Base-by-base conservation (phyloP, 2,888 invertebrate genomes). In the Drosophila siamana region DNA sequence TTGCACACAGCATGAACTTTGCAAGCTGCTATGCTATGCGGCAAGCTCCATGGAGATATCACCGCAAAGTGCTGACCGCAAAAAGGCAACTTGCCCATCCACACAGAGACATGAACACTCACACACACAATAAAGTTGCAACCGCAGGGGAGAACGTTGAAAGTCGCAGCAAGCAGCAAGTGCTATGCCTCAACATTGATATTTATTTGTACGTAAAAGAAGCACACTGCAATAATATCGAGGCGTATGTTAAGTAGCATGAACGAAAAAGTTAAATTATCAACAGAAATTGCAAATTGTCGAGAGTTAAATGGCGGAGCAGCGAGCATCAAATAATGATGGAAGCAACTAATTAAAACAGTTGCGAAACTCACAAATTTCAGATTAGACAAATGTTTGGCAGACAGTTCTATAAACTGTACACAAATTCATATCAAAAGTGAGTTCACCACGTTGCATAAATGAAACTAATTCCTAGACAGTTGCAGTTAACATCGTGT, bases 111-210 rank as follows among this genome's bases (percentile, higher is more conserved):
- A 28, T n/a, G n/a, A n/a, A n/a, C 13, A 11, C 11, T 5, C 11
- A 55, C 38, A 48, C 36, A 48, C 33, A 54, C 26, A 55, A 28
- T 9, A 61, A 65, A 66, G 61, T 66, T 62, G 46, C 44, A 65
- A 63, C 83, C 81, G 71, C 78, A 85, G 85, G 80, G 74, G 72
- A 72, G 68, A 80, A 85, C 69, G 62, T 71, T 60, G 33, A 52
- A 33, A 67, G 62, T 26, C 57, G 24, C 47, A 55, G 50, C 59
- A 59, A 59, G 24, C 47, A 55, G 50, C 59, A 59, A 59, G 62
- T 59, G 67, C 16, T 38, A 36, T 26, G 61, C 48, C 48, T 43
- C 55, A 50, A 15, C 43, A 33, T 16, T 51, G 51, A 51, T 56
- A 33, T 33, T 33, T 33, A 33, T 33, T 33, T n/a, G 33, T n/a